Base-by-base conservation (phyloP, 2,797 vertebrate genomes). In the Chrysocyon brachyurus region DNA sequence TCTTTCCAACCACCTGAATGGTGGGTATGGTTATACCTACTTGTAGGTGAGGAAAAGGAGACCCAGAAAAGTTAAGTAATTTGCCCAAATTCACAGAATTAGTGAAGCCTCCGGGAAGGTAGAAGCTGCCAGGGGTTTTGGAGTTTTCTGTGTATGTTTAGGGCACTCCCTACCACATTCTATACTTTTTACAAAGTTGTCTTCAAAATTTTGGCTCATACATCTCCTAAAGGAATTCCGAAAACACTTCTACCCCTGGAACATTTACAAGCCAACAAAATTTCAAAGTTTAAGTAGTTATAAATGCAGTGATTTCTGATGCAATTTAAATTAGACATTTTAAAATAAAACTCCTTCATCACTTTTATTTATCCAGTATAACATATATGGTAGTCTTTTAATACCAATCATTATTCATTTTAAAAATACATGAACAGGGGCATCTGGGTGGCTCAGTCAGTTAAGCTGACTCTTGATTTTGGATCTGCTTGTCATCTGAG, bases 211-310 rank as follows among this genome's bases (percentile, higher is more conserved):
- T 81, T 82, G 90, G 33, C 85, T 68, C 16, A 15, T 26, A 1
- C 8, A 16, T 46, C 19, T 96, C 17, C 66, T 73, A 26, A 88
- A 92, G 81, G 86, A 95, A 85, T 96, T 93, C 73, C 61, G 66
- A 85, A 77, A 82, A 87, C 33, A 54, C 40, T 87, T 98, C 68
- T 88, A 64, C 22, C 91, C 8, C 40, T 64, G 68, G 52, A 24
- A 79, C 52, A 96, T 73, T 87, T 84, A 8, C 73, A 97, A 91
- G 22, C 63, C 92, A 90, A 77, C 59, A 75, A 66, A 56, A 93
- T 98, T 95, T 81, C 82, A 90, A 79, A 84, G 36, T 87, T 81
- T 95, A 90, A 87, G 79, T 59, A 75, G 46, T 28, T 72, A 77
- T 56, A 93, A 90, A 90, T 94, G 31, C 21, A 86, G 17, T 85